Conservation (phyloP, 2,888 invertebrate species). For the Scelioninae gen. 1 region DNA sequence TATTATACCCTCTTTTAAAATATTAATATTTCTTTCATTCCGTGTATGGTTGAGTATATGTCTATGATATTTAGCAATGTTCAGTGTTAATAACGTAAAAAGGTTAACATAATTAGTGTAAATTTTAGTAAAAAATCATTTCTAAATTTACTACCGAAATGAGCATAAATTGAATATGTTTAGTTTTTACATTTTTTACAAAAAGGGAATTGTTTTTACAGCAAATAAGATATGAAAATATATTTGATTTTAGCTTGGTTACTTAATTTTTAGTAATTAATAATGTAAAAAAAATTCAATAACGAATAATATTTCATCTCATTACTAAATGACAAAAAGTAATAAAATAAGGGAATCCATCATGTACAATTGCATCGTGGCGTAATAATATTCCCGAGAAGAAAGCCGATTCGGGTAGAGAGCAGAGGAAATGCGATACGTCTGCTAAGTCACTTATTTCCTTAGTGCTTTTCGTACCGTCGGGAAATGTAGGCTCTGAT, state of each 20-base stretch:
- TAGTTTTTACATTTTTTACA: too few relatives aligned
- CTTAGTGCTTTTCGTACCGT: conserved; percentile 81
- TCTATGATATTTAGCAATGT: too few relatives aligned
- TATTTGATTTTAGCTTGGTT: not conserved
- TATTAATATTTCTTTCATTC: too few relatives aligned
- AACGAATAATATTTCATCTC: conserved; percentile 21
- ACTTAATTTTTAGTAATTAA: not conserved
- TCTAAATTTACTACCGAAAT: too few relatives aligned
- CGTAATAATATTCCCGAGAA: conserved; percentile 58
- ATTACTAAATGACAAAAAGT: conserved; percentile 16
- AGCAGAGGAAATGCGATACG: conserved; percentile 81
- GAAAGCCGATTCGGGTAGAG: conserved; percentile 66
- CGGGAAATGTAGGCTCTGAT: conserved; percentile 77
- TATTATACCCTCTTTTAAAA: too few relatives aligned
- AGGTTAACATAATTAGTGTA: too few relatives aligned
- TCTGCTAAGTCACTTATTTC: conserved; percentile 83
- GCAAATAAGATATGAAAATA: too few relatives aligned
- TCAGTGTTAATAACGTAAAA: too few relatives aligned
- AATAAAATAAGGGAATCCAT: conserved; percentile 61
- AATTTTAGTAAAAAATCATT: too few relatives aligned
- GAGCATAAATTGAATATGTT: too few relatives aligned
- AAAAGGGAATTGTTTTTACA: too few relatives aligned
- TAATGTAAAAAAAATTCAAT: not conserved
- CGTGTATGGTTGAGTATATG: too few relatives aligned
- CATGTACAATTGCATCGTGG: conserved; percentile 50